phyloP scores from a whole-genome alignment of 2,113 vertebrate species.

The Salvelinus alpinus region DNA sequence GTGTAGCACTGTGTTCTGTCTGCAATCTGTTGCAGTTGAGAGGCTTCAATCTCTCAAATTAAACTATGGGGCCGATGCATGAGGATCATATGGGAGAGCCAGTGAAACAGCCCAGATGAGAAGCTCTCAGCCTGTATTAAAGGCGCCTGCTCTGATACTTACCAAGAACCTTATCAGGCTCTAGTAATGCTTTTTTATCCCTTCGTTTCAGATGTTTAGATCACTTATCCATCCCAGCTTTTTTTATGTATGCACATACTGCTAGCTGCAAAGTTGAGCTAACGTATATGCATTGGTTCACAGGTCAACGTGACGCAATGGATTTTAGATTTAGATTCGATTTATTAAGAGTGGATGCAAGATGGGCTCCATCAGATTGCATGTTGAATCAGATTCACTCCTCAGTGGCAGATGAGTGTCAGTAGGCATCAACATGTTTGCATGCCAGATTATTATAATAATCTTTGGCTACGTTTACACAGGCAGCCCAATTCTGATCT shows the following conservation, averaged over 20 bases:
- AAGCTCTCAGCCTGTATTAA: no score
- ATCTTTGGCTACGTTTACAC: not conserved
- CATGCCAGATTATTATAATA: conserved; percentile 31
- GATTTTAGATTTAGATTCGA: no score
- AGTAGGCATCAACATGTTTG: conserved; percentile 21
- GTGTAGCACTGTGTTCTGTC: conserved; percentile 13
- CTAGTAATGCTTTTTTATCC: conserved; percentile 51
- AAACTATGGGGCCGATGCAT: conserved; percentile 51
- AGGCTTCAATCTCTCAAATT: conserved; percentile 66
- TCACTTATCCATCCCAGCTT: conserved; percentile 46
- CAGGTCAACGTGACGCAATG: not conserved
- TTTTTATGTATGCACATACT: not conserved
- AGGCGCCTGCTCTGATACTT: not conserved
- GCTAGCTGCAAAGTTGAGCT: not conserved
- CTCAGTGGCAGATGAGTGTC: conserved; percentile 22
- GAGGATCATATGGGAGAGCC: conserved; percentile 39
- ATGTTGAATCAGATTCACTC: not conserved
- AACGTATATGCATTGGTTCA: not conserved
- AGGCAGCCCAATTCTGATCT: no score
- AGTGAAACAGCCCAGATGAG: conserved; percentile 34
- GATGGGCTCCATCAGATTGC: not conserved
- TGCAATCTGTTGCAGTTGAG: conserved; percentile 60
- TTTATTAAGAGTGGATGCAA: not conserved
- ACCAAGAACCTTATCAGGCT: not conserved
- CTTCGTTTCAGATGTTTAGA: conserved; percentile 38